Conservation (phyloP, 2,888 invertebrate species). For the Cryptophagus acutangulus region DNA sequence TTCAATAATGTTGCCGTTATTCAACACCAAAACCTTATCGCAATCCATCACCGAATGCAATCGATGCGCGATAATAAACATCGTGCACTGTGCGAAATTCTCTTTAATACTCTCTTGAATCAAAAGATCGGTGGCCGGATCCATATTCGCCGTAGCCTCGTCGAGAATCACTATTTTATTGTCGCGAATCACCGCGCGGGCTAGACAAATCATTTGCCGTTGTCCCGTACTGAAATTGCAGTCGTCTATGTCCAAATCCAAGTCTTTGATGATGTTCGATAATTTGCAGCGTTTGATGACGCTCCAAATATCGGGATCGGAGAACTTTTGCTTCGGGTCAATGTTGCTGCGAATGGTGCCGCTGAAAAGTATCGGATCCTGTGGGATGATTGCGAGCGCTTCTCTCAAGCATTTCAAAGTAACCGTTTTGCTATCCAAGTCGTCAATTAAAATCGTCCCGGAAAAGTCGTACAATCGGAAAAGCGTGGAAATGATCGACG, state of each 20-base stretch:
- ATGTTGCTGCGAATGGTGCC: slow-evolving; percentile 61
- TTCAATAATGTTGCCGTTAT: slow-evolving; percentile 46
- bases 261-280: slow-evolving; percentile 36
- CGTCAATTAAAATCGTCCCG: slow-evolving; percentile 56
- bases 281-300: slow-evolving; percentile 40
- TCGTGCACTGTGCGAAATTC: slow-evolving; percentile 52
- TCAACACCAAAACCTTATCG: slow-evolving; percentile 52
- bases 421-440: slow-evolving; percentile 54
- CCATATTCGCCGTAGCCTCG: slow-evolving; percentile 57
- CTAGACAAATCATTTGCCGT: slow-evolving; percentile 55
- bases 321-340: slow-evolving; percentile 26
- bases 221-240: slow-evolving; percentile 49
- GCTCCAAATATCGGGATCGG: slow-evolving; percentile 29
- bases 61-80: slow-evolving; percentile 49
- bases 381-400: slow-evolving; percentile 76
- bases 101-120: slow-evolving; percentile 53
- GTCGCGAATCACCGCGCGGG: slow-evolving; percentile 51
- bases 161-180: slow-evolving; percentile 53
- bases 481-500: slow-evolving; percentile 65
- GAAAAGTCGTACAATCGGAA: slow-evolving; percentile 53
- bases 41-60: slow-evolving; percentile 55
- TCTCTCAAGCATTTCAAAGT: slow-evolving; percentile 31
- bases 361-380: slow-evolving; percentile 77
- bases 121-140: slow-evolving; percentile 51
- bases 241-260: slow-evolving; percentile 26